A percentile compares a stretch with the other conserved stretches of the same genome.
Evolutionary conservation across 2,113 vertebrate genomes (phyloP).

Genomic region (Nipponia nippon): DNA sequence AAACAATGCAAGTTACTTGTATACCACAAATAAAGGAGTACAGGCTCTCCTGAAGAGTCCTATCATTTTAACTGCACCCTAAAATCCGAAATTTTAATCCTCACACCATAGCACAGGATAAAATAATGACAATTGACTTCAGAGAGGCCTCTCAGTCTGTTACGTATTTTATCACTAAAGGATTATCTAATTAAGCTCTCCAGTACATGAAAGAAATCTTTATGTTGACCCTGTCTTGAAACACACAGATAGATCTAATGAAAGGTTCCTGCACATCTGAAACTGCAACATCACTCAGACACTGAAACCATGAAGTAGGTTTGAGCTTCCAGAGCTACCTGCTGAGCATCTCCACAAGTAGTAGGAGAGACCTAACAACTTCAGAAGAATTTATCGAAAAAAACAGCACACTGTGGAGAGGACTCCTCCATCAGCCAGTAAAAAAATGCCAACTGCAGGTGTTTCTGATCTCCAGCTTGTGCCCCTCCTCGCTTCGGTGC

Average conservation of each 20-base stretch:
- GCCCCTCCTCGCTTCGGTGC: background rate
- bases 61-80: background rate
- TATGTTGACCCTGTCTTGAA: background rate
- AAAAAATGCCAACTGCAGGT: background rate
- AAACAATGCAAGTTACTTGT: background rate
- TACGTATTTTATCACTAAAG: background rate
- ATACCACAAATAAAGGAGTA: background rate
- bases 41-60: background rate
- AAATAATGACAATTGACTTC: background rate
- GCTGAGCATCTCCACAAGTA: background rate
- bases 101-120: background rate
- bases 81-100: background rate
- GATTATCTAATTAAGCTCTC: conserved; percentile 16
- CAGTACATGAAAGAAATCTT: background rate
- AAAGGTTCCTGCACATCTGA: background rate
- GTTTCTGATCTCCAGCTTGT: background rate
- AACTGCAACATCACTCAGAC: background rate
- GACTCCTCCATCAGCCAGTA: background rate
- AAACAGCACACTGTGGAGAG: background rate
- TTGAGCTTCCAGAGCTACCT: background rate
- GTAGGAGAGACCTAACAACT: background rate
- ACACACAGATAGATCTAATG: background rate
- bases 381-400: background rate
- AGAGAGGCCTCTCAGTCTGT: background rate
- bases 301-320: background rate